A percentile compares a stretch with the other conserved stretches of the same genome.
Conservation (phyloP, 2,113 vertebrate species). For the Apteryx owenii region DNA sequence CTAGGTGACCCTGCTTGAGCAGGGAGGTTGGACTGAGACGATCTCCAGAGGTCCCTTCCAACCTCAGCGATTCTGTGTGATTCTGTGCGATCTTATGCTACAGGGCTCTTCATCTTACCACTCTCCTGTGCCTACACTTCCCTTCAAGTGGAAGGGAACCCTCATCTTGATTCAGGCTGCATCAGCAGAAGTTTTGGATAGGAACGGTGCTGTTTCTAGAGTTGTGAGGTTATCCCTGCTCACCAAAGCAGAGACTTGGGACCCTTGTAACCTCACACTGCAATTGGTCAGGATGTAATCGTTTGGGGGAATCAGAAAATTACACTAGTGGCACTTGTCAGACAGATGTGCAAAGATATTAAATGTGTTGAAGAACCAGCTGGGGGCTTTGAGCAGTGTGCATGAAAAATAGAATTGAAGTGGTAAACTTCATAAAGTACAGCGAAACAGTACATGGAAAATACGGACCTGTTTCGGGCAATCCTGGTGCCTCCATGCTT, state of each 20-base stretch:
- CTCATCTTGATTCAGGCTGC: rapidly evolving
- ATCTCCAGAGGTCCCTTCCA: too few relatives aligned
- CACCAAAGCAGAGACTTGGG: background rate
- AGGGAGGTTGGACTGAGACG: too few relatives aligned
- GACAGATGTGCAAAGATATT: background rate
- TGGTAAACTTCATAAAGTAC: background rate
- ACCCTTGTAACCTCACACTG: background rate
- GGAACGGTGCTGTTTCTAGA: background rate
- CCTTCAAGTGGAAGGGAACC: background rate
- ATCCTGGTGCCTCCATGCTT: background rate
- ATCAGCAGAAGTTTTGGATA: background rate
- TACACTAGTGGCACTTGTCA: background rate
- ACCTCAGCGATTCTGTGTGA: too few relatives aligned
- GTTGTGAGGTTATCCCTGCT: background rate
- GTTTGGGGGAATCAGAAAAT: background rate
- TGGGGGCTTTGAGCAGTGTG: background rate
- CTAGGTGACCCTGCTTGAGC: too few relatives aligned
- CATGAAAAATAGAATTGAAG: background rate
- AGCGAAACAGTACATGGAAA: background rate
- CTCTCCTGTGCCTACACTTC: background rate
- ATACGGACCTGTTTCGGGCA: background rate
- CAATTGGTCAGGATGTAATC: rapidly evolving
- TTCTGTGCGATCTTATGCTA: background rate
- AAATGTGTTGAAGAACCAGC: background rate
- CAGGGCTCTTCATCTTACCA: background rate